phyloP scores from a whole-genome alignment of 1,140 invertebrate species.

The Tribolium madens region DNA sequence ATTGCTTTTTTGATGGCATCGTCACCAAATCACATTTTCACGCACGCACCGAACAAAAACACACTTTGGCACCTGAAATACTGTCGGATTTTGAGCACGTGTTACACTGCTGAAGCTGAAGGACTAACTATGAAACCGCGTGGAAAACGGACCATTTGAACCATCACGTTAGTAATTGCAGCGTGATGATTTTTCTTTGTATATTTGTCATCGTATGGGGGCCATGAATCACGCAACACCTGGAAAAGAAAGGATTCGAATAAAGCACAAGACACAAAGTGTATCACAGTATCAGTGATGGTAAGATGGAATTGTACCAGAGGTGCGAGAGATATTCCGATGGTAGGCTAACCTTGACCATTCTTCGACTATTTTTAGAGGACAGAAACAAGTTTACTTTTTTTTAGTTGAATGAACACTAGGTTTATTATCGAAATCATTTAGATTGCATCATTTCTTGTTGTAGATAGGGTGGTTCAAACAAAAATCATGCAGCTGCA shows the following conservation, averaged over 20 bases:
- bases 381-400: conserved; percentile 45
- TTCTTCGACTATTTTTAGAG: conserved; percentile 42
- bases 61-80: conserved; percentile 4
- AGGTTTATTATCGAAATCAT: conserved; percentile 34
- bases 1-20: conserved; percentile 90
- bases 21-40: conserved; percentile 32
- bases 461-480: not conserved
- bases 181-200: conserved; percentile 7
- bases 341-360: conserved; percentile 35
- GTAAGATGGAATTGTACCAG: not conserved
- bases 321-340: not conserved
- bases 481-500: conserved; percentile 12
- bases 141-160: conserved; percentile 6
- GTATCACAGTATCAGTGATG: not conserved
- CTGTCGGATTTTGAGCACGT: conserved; percentile 19
- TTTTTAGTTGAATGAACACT: conserved; percentile 42
- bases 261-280: not conserved
- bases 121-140: conserved; percentile 19
- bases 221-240: conserved; percentile 18
- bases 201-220: conserved; percentile 25
- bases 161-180: conserved; percentile 17
- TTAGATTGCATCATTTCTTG: conserved; percentile 23
- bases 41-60: conserved; percentile 9
- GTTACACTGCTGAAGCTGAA: not conserved
- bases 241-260: not conserved